These are phyloP conservation scores for Camponotus floridanus DNA, from an alignment of 1,140 invertebrate genomes.

Conservation along the genomic window DNA sequence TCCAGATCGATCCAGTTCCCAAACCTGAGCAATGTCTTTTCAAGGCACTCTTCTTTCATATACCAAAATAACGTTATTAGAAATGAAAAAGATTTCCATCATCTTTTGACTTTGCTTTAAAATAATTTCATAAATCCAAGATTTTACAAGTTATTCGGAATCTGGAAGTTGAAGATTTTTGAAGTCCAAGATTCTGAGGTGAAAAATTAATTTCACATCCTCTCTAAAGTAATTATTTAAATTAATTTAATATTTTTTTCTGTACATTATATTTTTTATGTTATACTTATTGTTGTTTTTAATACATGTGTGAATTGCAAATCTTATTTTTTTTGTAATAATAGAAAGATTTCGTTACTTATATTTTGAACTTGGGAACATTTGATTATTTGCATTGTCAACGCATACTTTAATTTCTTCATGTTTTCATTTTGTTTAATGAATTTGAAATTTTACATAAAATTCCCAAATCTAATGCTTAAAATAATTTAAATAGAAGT, in stretches of 20 bases:
- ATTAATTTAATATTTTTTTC: neutral
- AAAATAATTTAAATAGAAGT: neutral
- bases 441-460: neutral
- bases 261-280: conserved; percentile 7
- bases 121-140: neutral
- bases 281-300: conserved; percentile 12
- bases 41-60: neutral
- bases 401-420: conserved; percentile 13
- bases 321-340: neutral
- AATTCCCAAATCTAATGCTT: neutral
- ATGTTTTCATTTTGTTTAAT: too few species aligned
- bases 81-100: neutral
- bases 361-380: conserved; percentile 24
- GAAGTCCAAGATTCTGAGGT: conserved; percentile 3
- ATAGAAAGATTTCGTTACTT: neutral
- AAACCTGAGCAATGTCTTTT: neutral
- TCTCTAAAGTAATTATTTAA: neutral
- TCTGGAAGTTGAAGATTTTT: conserved; percentile 12
- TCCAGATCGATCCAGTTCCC: conserved; percentile 17
- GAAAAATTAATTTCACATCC: neutral
- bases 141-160: conserved; percentile 1
- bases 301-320: neutral
- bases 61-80: neutral
- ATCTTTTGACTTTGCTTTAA: neutral
- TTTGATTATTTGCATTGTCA: conserved; percentile 13